These are phyloP conservation scores for Cladorhizidae sp. DNA, from an alignment of 37 sponge, comb jelly and placozoan genomes.

Conservation along the genomic window DNA sequence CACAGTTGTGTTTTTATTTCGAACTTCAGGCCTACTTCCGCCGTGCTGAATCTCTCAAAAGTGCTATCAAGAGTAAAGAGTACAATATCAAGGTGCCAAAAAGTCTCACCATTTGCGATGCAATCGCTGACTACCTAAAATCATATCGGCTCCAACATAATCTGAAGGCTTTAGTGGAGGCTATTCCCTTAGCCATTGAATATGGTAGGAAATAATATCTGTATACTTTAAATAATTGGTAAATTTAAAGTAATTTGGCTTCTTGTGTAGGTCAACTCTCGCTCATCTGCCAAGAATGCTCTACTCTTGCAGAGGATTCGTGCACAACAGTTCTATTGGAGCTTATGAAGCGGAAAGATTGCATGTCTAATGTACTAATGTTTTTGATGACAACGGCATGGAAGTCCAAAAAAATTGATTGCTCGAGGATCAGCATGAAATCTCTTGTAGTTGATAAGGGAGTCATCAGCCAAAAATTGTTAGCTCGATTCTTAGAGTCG, in stretches of 20 bases:
- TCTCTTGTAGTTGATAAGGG: not conserved
- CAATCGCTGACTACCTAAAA: slow-evolving; percentile 12
- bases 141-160: slow-evolving; percentile 8
- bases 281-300: not conserved
- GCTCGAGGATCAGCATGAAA: not conserved
- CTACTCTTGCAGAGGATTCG: not conserved
- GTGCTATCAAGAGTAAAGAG: not conserved
- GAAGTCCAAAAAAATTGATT: not conserved
- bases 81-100: not conserved
- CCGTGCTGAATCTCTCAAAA: slow-evolving; percentile 43
- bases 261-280: not conserved
- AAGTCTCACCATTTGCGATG: not conserved
- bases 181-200: slow-evolving; percentile 28
- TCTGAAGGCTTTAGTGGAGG: slow-evolving; percentile 21
- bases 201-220: not conserved
- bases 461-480: not conserved
- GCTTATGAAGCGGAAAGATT: not conserved
- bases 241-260: not conserved
- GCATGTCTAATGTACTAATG: not conserved
- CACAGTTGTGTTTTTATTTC: no score
- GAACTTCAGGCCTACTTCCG: slow-evolving; percentile 19
- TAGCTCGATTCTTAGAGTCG: not conserved
- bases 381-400: not conserved
- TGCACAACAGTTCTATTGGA: not conserved
- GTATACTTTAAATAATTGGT: no score